Conservation (phyloP, 2,888 invertebrate species). For the Eubasilissa splendida region DNA sequence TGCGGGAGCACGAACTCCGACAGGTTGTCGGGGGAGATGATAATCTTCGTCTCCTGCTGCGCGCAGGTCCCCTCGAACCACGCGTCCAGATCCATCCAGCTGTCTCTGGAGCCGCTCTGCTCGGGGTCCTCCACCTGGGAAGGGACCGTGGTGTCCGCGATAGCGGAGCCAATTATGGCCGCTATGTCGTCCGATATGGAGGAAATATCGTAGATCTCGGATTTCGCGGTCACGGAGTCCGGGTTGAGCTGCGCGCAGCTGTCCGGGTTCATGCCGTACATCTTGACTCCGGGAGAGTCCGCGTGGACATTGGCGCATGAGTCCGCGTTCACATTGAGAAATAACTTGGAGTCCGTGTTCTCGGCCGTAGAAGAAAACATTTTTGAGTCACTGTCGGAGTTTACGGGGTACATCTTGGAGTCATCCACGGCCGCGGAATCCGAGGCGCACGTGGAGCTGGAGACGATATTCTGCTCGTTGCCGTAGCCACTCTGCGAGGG, state of each 20-base stretch:
- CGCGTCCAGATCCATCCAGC: constrained; percentile 91
- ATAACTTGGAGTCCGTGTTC: constrained; percentile 69
- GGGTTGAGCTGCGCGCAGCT: constrained; percentile 71
- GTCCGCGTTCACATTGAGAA: constrained; percentile 60
- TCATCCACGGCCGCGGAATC: constrained; percentile 76
- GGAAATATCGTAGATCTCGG: constrained; percentile 80
- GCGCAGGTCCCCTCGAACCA: constrained; percentile 88
- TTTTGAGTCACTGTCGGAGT: constrained; percentile 69
- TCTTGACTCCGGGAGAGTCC: constrained; percentile 74
- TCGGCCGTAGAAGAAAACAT: constrained; percentile 69
- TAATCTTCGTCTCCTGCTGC: constrained; percentile 78
- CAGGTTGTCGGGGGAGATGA: constrained; percentile 78
- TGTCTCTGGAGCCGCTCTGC: constrained; percentile 81
- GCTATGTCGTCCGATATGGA: constrained; percentile 85
- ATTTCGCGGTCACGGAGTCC: constrained; percentile 69
- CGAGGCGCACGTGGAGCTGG: constrained; percentile 80
- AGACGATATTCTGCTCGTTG: constrained; percentile 81
- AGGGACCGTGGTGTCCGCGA: constrained; percentile 91
- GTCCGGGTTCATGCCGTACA: constrained; percentile 70
- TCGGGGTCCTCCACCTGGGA: constrained; percentile 81
- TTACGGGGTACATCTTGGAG: constrained; percentile 75
- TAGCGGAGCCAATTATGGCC: constrained; percentile 89
- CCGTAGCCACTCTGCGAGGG: constrained; percentile 76
- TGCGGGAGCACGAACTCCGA: constrained; percentile 79
- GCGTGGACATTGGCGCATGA: constrained; percentile 66